A percentile compares a stretch with the other conserved stretches of the same genome.
Conservation (phyloP, 1,140 invertebrate species). For the Trissolcus basalis region DNA sequence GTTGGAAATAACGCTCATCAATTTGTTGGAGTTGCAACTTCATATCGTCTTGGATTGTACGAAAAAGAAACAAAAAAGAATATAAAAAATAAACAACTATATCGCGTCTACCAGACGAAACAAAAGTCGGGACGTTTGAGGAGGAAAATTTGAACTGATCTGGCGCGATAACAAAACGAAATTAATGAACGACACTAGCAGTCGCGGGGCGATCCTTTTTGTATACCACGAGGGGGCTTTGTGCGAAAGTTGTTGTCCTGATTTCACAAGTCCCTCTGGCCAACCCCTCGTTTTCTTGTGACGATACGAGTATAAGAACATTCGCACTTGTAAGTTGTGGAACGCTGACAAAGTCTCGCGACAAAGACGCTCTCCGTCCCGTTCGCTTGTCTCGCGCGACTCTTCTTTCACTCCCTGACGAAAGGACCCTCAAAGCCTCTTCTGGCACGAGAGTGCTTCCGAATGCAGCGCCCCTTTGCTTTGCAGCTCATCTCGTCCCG, state of each 20-base stretch:
- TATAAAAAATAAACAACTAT: too few species aligned
- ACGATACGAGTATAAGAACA: slow-evolving; percentile 65
- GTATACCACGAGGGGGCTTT: slow-evolving; percentile 53
- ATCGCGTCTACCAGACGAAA: too few species aligned
- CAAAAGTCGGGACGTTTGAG: too few species aligned
- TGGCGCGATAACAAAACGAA: slow-evolving; percentile 42
- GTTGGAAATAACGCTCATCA: too few species aligned
- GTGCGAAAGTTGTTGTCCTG: slow-evolving; percentile 51
- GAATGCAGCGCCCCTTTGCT: slow-evolving; percentile 36
- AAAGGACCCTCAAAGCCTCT: slow-evolving; percentile 70
- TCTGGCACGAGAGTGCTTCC: slow-evolving; percentile 70
- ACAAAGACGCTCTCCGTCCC: slow-evolving; percentile 59
- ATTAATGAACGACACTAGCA: slow-evolving; percentile 37
- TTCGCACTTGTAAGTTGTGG: slow-evolving; percentile 65
- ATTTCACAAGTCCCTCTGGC: slow-evolving; percentile 50
- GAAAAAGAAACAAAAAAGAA: too few species aligned
- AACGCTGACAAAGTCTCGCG: slow-evolving; percentile 74
- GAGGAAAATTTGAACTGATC: too few species aligned
- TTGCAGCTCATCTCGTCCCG: slow-evolving; percentile 41
- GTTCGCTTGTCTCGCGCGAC: slow-evolving; percentile 65
- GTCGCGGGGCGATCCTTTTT: slow-evolving; percentile 55
- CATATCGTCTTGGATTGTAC: too few species aligned
- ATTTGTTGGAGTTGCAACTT: too few species aligned
- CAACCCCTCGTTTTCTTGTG: slow-evolving; percentile 58
- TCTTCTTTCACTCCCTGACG: slow-evolving; percentile 62